Conservation (phyloP, 2,888 invertebrate species). For the Plagodis pulveraria region DNA sequence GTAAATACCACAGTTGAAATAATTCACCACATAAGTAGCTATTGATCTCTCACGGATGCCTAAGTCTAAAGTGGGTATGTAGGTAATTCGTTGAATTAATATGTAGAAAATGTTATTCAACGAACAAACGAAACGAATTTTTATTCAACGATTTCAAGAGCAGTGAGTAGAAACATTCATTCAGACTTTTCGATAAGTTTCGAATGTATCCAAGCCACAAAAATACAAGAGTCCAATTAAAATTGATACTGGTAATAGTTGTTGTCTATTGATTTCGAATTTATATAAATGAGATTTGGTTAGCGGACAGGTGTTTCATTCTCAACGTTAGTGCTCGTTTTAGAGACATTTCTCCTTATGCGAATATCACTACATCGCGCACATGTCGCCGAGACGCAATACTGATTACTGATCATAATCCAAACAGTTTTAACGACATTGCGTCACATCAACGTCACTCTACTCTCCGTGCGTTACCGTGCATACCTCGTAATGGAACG, state of each 20-base stretch:
- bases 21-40: constrained; percentile 5
- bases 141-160: constrained; percentile 11
- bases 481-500: constrained; percentile 1
- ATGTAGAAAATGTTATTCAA: too few species aligned
- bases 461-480: not conserved
- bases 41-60: not conserved
- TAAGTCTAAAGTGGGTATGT: too few species aligned
- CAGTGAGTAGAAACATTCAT: constrained; percentile 1
- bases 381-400: constrained; percentile 26
- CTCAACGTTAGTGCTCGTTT: not conserved
- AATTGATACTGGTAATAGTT: constrained; percentile 19
- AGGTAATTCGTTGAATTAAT: too few species aligned
- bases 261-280: constrained; percentile 37
- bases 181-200: constrained; percentile 10
- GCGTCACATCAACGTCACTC: constrained; percentile 38
- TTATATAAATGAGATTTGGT: constrained; percentile 27
- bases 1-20: constrained; percentile 2
- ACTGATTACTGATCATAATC: constrained; percentile 35
- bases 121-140: too few species aligned
- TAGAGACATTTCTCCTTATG: not conserved
- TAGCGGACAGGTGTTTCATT: constrained; percentile 24
- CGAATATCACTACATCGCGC: constrained; percentile 30
- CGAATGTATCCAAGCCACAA: not conserved
- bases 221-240: constrained; percentile 11
- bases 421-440: constrained; percentile 39